These are phyloP conservation scores for Corythaeola cristata DNA, from an alignment of 2,113 vertebrate genomes.

Conservation along the genomic window DNA sequence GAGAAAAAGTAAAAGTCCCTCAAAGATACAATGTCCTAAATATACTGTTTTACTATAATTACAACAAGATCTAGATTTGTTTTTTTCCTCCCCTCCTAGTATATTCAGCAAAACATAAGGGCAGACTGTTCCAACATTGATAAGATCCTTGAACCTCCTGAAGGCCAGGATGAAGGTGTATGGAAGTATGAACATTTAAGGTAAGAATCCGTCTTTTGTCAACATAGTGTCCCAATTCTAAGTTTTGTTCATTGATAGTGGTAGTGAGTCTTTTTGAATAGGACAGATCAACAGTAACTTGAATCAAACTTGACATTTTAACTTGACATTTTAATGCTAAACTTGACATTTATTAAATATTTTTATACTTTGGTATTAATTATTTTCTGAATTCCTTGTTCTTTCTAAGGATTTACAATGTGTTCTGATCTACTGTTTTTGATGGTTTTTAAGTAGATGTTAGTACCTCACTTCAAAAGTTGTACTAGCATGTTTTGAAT, in stretches of 20 bases:
- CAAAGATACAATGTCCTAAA: neutral
- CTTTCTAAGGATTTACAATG: neutral
- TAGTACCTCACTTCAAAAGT: neutral
- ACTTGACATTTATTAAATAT: neutral
- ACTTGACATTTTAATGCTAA: neutral
- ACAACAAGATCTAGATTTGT: neutral
- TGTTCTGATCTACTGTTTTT: neutral
- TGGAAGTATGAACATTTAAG: slow-evolving; percentile 99
- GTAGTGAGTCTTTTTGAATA: neutral
- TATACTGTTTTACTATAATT: neutral
- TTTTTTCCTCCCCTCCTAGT: slow-evolving; percentile 75
- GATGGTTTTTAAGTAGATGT: neutral
- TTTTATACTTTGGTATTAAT: neutral
- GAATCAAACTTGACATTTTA: neutral
- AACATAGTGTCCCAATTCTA: neutral
- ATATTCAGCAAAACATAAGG: slow-evolving; percentile 98
- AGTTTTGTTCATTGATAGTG: neutral
- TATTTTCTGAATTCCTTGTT: neutral
- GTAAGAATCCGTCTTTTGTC: slow-evolving; percentile 69
- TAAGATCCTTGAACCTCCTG: slow-evolving; percentile 97
- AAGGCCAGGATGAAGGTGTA: slow-evolving; percentile 98
- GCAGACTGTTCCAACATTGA: slow-evolving; percentile 98
- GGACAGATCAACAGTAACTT: neutral
- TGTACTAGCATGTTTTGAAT: neutral
- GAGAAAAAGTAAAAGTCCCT: neutral